Conservation (phyloP, 2,888 invertebrate species). For the Apodemia mormo region DNA sequence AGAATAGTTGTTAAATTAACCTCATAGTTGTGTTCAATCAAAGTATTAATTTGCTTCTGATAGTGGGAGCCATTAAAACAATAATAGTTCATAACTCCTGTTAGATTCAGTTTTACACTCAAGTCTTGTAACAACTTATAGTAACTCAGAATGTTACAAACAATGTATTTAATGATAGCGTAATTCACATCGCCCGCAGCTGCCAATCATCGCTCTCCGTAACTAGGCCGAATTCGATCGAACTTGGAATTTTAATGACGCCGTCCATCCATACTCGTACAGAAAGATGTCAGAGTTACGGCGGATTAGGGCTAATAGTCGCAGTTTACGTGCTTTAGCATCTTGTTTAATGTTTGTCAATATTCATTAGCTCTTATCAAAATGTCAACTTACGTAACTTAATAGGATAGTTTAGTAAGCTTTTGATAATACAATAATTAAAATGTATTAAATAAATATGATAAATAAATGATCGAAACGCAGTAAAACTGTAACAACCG, state of each 20-base stretch:
- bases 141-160: background rate
- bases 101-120: background rate
- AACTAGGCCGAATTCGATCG: constrained; percentile 13
- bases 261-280: constrained; percentile 8
- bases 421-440: too few species aligned
- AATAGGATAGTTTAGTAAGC: background rate
- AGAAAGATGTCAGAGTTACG: background rate
- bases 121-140: background rate
- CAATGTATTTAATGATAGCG: constrained; percentile 12
- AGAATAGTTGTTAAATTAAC: too few species aligned
- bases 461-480: too few species aligned
- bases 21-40: too few species aligned
- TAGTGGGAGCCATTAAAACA: too few species aligned
- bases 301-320: constrained; percentile 4
- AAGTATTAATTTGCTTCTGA: too few species aligned
- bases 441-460: too few species aligned
- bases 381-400: background rate
- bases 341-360: constrained; percentile 1
- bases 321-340: constrained; percentile 1
- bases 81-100: too few species aligned
- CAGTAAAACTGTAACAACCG: background rate
- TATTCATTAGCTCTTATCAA: constrained; percentile 4
- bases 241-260: constrained; percentile 16
- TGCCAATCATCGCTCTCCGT: constrained; percentile 13
- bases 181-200: constrained; percentile 8